Evolutionary conservation across 2,113 vertebrate genomes (phyloP).

Genomic region (Corythornis vintsioides): DNA sequence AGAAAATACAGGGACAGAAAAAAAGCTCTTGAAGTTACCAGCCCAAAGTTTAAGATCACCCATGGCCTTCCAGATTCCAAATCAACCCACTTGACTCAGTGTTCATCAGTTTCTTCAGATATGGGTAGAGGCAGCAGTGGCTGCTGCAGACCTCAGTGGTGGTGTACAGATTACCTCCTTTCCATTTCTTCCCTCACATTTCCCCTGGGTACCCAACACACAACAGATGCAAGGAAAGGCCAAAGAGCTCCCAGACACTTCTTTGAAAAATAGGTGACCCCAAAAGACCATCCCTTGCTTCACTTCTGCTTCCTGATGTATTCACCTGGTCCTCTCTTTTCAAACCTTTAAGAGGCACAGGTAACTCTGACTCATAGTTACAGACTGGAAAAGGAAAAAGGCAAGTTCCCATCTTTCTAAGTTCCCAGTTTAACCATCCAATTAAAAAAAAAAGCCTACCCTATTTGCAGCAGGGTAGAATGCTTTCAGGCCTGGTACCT

Average conservation of each 20-base stretch:
- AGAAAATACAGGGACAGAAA: not conserved
- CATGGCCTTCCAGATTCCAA: not conserved
- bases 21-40: not conserved
- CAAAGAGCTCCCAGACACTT: not conserved
- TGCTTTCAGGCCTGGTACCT: not conserved
- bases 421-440: not conserved
- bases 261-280: not conserved
- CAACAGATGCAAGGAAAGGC: not conserved
- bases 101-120: not conserved
- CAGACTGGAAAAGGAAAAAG: not conserved
- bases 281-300: not conserved
- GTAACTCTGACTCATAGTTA: not conserved
- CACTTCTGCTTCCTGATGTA: not conserved
- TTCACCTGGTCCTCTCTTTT: not conserved
- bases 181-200: too few species aligned
- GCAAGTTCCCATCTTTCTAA: not conserved
- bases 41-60: not conserved
- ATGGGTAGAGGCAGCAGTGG: not conserved
- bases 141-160: not conserved
- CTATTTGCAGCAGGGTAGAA: not conserved
- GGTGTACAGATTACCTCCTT: not conserved
- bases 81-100: not conserved
- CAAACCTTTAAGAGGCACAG: not conserved
- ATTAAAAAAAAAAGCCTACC: not conserved
- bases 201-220: fast-evolving